Evolutionary conservation across 1,140 invertebrate species (phyloP).

Genomic region (Hypsibius dujardini): DNA sequence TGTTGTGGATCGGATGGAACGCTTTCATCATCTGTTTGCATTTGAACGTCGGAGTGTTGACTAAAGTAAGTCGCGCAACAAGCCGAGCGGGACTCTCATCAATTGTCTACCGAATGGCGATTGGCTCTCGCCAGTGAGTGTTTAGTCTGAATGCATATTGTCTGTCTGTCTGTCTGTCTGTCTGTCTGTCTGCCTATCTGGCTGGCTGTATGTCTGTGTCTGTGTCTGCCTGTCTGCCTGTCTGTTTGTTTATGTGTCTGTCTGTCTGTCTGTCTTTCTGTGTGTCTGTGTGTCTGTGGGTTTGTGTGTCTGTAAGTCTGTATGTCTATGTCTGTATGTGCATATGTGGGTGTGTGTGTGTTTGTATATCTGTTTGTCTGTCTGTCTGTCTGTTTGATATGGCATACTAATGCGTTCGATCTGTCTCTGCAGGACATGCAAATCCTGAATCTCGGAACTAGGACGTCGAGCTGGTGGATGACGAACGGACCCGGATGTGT

Average conservation of each 20-base stretch:
- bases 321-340: too few species aligned
- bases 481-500: constrained; percentile 73
- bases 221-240: too few species aligned
- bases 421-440: constrained; percentile 46
- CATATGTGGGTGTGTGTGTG: too few species aligned
- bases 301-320: too few species aligned
- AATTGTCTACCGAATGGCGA: constrained; percentile 17
- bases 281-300: too few species aligned
- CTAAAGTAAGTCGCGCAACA: constrained; percentile 47
- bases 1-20: constrained; percentile 81
- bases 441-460: constrained; percentile 66
- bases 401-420: background rate
- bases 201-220: too few species aligned
- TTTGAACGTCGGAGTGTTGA: constrained; percentile 60
- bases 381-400: background rate
- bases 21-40: constrained; percentile 84
- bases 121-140: background rate
- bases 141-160: too few species aligned
- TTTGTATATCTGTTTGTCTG: background rate
- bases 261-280: too few species aligned
- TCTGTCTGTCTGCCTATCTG: too few species aligned
- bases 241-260: too few species aligned
- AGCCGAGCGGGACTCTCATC: too few species aligned
- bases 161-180: too few species aligned
- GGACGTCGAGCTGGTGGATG: constrained; percentile 80